Base-by-base conservation (phyloP, 2,888 invertebrate species). In the Tetheella fluctuosa region DNA sequence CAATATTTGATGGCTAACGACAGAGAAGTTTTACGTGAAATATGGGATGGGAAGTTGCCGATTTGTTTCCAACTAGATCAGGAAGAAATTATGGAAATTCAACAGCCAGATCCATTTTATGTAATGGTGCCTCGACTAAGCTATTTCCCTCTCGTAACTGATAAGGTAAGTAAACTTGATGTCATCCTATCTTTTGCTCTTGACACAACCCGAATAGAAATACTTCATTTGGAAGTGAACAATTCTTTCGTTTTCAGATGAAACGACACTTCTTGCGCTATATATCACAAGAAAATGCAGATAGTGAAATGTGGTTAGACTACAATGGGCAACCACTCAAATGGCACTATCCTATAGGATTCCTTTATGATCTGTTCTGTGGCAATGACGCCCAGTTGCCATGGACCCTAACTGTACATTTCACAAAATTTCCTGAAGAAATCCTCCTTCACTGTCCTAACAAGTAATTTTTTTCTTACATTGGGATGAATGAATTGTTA, bases 31-130 rank as follows among this genome's bases (percentile, higher is more conserved):
- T 91, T 99, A 60, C 94, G 99, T 62, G 98, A 98, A 93, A 96
- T 99, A 74, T 99, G 99, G 99, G 98, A 98, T 77, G 98, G 98
- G 23, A 97, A 97, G 88, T 94, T 99, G 57, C 99, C 99, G 0
- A 95, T 99, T 60, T 98, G 98, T 89, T 99, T 99, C 87, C 96
- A 96, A 76, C 93, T 99, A 57, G 95, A 98, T 77, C 94, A 96
- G 37, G 97, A 98, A 77, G 99, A 99, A 94, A 96, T 98, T 28
- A 95, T 95, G 84, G 97, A 97, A 77, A 94, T 98, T 54, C 97
- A 97, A 81, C 96, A 97, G 73, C 98, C 99, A 12, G 98, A 99
- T 85, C 97, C 97, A 17, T 98, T 96, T 89, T 98, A 97, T 90
- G 94, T 99, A 62, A 97, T 99, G 97, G 96, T 99, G 23, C 97